A percentile compares a stretch with the other conserved stretches of the same genome.
These are phyloP conservation scores for Penaeus vannamei DNA, from an alignment of 1,140 invertebrate genomes.

Conservation along the genomic window DNA sequence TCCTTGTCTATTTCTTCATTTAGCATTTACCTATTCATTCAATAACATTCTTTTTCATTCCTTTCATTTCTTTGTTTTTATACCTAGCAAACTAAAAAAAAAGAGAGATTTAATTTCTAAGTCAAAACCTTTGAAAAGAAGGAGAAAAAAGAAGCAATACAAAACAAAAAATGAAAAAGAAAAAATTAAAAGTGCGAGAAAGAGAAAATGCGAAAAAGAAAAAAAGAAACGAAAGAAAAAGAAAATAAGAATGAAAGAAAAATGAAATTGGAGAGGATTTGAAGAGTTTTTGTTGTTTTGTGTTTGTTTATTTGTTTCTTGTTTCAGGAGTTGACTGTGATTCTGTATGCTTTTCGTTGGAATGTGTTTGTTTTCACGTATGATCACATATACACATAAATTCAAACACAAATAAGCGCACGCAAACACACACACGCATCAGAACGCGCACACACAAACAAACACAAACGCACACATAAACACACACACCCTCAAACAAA, in stretches of 20 bases:
- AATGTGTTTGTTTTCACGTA: neutral
- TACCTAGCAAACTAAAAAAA: too few relatives aligned
- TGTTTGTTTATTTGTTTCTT: neutral
- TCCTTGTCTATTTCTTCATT: too few relatives aligned
- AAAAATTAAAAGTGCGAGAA: neutral
- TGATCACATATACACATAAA: neutral
- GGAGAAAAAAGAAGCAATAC: neutral
- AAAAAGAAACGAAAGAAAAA: neutral
- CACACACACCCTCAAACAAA: too few relatives aligned
- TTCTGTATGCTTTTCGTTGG: neutral
- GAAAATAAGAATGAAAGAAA: constrained; percentile 10
- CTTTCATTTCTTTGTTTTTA: too few relatives aligned
- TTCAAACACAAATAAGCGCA: neutral
- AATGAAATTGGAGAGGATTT: too few relatives aligned
- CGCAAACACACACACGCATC: neutral
- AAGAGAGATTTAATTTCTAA: neutral
- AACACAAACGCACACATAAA: neutral
- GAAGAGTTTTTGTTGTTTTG: too few relatives aligned
- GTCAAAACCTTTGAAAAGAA: neutral
- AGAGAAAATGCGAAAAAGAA: constrained; percentile 3
- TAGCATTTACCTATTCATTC: too few relatives aligned
- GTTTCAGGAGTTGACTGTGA: neutral
- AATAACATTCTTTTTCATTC: too few relatives aligned
- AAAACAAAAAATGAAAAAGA: too few relatives aligned
- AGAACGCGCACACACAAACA: neutral